Base-by-base conservation (phyloP, 1,140 invertebrate species). In the Diachasma alloeum region DNA sequence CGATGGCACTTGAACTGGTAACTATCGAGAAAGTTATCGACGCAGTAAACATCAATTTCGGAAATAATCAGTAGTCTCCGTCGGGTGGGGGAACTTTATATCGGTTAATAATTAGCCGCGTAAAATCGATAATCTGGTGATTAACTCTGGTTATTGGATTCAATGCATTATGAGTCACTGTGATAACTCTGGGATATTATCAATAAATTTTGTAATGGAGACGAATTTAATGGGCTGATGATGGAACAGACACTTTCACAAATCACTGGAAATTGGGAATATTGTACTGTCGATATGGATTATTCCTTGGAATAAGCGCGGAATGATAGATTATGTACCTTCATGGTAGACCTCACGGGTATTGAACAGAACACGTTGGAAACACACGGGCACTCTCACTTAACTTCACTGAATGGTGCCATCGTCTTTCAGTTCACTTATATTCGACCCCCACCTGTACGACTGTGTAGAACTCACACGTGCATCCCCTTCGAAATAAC, bases 331-430 rank as follows among this genome's bases (percentile, higher is more conserved):
- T 59, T 83, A 80, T 83, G 79, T 87, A 87, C 84, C 87, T 86
- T 87, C 87, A 89, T 88, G 74, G 79, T 86, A 82, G 84, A 83
- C 83, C 85, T 85, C 83, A 80, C 85, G 83, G 39, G 82, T 84
- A 63, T 63, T 63, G 22, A 63, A 26, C 24, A 26, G 24, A 63
- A 26, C 83, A 83, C 84, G 81, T 81, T 79, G 82, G 83, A 87
- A 88, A 82, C 85, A 84, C 81, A 80, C 86, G 81, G 75, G 86
- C 84, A 89, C 88, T 89, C 88, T 89, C 88, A 89, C 88, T 89
- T 80, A 86, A 88, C 85, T 63, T 83, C 81, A 88, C 88, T 88
- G 85, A 84, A 84, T 78, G 83, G 83, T 82, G 71, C 81, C 81
- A 82, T 79, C 74, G 78, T 79, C 85, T 85, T 84, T 85, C 87